A percentile compares a stretch with the other conserved stretches of the same genome.
Conservation (phyloP, 2,888 invertebrate genomes). For the Drosophila mulleri region DNA sequence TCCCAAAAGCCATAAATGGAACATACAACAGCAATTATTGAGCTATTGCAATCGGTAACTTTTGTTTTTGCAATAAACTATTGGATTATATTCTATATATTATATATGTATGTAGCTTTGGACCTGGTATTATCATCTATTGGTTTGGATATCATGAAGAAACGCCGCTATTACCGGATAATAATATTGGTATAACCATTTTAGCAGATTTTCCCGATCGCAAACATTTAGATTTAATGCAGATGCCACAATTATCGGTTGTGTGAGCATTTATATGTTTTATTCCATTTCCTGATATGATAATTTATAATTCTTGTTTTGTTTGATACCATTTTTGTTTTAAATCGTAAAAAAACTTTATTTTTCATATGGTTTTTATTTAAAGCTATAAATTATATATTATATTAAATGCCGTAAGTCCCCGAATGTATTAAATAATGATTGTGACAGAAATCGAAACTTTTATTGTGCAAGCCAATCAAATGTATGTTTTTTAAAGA, state of each 20-base stretch:
- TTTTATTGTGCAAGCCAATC: conserved; percentile 23
- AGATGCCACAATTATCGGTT: conserved; percentile 35
- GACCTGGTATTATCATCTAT: conserved; percentile 96
- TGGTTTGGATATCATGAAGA: conserved; percentile 95
- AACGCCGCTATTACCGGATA: conserved; percentile 86
- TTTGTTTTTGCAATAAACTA: not conserved
- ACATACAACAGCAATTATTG: conserved; percentile 93
- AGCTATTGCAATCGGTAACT: conserved; percentile 93
- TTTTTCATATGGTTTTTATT: too few relatives aligned
- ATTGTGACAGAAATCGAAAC: conserved; percentile 21
- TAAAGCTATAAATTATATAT: too few relatives aligned
- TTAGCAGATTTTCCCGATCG: conserved; percentile 86
- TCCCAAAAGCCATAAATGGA: conserved; percentile 91
- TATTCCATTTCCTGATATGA: conserved; percentile 4
- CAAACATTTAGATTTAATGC: conserved; percentile 85
- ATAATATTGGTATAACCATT: conserved; percentile 87
- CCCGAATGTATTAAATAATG: conserved; percentile 26
- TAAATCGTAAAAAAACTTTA: conserved; percentile 21
- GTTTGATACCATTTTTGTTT: conserved; percentile 48
- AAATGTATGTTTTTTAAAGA: conserved; percentile 35
- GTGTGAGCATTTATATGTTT: conserved; percentile 2
- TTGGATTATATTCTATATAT: not conserved
- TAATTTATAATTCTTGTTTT: conserved; percentile 43
- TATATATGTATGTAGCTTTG: conserved; percentile 88
- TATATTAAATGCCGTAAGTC: not conserved